These are phyloP conservation scores for Periparus ater DNA, from an alignment of 2,797 vertebrate genomes.

Conservation along the genomic window DNA sequence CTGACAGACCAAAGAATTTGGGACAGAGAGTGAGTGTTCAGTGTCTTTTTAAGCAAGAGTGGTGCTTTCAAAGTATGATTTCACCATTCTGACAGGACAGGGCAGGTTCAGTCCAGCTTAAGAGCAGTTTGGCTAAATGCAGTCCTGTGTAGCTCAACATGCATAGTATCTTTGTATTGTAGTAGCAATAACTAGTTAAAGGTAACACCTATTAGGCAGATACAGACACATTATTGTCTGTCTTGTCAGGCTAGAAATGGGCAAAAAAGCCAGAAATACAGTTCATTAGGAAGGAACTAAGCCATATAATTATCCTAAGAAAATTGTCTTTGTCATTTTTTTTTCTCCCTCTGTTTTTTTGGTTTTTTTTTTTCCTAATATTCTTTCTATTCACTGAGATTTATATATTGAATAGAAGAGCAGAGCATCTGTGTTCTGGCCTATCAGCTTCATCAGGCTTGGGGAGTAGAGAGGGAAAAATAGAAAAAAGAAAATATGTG, in stretches of 20 bases:
- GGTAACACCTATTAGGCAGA: background rate
- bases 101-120: background rate
- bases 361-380: background rate
- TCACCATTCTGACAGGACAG: background rate
- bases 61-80: background rate
- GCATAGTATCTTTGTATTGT: background rate
- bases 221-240: background rate
- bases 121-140: background rate
- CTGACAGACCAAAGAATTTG: background rate
- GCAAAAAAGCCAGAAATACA: background rate
- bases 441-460: background rate
- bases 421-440: background rate
- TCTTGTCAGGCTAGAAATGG: background rate
- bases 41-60: background rate
- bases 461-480: background rate
- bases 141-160: background rate
- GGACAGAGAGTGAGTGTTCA: background rate
- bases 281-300: conserved; percentile 2
- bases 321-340: background rate
- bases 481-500: background rate
- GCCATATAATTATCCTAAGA: background rate
- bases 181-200: background rate
- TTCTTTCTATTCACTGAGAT: background rate
- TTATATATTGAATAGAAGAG: background rate
- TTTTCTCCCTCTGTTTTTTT: background rate